Base-by-base conservation (phyloP, 2,113 vertebrate species). In the Paracanthobrama guichenoti region DNA sequence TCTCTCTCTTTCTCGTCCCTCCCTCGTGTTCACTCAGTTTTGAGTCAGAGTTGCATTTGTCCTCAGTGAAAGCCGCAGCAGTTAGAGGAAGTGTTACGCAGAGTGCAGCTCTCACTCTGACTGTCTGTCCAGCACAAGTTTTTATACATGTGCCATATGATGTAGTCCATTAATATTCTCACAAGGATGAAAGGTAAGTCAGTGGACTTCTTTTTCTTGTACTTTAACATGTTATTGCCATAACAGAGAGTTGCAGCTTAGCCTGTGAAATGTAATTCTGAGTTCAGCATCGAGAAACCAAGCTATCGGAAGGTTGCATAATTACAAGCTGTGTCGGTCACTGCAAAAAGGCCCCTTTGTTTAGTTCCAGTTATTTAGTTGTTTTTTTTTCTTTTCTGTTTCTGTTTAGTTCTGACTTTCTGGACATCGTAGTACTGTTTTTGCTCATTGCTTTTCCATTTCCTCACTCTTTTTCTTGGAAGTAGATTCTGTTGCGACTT, bases 41-140 rank as follows among this genome's bases (percentile, higher is more conserved):
- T 78, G 79, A 77, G 79, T 62, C 59, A 76, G 57, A 72, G 72
- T 59, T 79, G 73, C 57, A 60, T 62, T 57, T 78, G 42, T 66
- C 35, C 28, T 57, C 81, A 73, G 55, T 67, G 59, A 42, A 28
- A 46, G 66, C 26, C 14, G 18, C 60, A 31, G 62, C 46, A 79
- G 73, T 78, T 74, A 81, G 84, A 88, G 87, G 84, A 88, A 88
- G 84, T 86, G 82, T 84, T 83, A 66, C 14, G 55, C 3, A 64
- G 28, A n/a, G 79, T 73, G 46, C 75, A 12, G 55, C 79, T 82
- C 44, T 75, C 26, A 22, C 22, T 64, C 59, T 79, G 48, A 75
- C 44, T 31, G 16, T 72, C 53, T 16, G 42, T 22, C 14, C n/a
- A 71, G 82, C 14, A 28, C 22, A 55, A 18, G 66, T 44, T 16